Base-by-base conservation (phyloP, 2,797 vertebrate species). In the Rhinella marina region DNA sequence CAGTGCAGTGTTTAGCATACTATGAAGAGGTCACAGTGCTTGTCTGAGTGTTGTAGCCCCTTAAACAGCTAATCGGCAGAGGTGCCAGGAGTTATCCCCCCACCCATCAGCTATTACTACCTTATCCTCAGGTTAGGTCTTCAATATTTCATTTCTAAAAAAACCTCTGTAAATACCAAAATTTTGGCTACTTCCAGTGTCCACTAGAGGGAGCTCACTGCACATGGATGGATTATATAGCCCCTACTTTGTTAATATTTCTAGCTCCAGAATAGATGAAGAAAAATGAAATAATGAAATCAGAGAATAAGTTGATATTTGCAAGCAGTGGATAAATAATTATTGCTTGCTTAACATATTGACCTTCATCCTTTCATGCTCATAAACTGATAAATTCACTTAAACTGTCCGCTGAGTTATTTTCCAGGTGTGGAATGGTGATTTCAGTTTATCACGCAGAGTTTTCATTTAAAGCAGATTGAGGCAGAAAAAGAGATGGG, bases 401-500 rank as follows among this genome's bases (percentile, higher is more conserved):
- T 27, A 41, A 41, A 61, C 19, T 17, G 23, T 78, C 76, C 41
- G 29, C 56, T 23, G 9, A 57, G n/a, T 7, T 29, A 59, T 79
- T 82, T 64, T 82, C 29, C 72, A 73, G 81, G 19, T 87, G 41
- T 8, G n/a, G 56, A 62, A 54, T 12, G 68, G 17, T 10, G 70
- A 59, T 61, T 80, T 75, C 16, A 19, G 70, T 75, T 41, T 76
- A 83, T 76, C 32, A 77, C 52, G 17, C 66, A 54, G 16, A 19
- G 10, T 61, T 82, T 76, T 82, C 72, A 83, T 77, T 83, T 87
- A 41, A 80, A 61, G 77, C 54, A 59, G 56, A 87, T 50, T 48
- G 66, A 48, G 68, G 62, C 81, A 41, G 57, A 87, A 81, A 25
- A 76, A 76, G 73, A 81, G 19, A 62, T 27, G 54, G 54, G 72